A percentile compares a stretch with the other conserved stretches of the same genome.
phyloP scores from a whole-genome alignment of 2,113 vertebrate species.

The Heteronetta atricapilla region DNA sequence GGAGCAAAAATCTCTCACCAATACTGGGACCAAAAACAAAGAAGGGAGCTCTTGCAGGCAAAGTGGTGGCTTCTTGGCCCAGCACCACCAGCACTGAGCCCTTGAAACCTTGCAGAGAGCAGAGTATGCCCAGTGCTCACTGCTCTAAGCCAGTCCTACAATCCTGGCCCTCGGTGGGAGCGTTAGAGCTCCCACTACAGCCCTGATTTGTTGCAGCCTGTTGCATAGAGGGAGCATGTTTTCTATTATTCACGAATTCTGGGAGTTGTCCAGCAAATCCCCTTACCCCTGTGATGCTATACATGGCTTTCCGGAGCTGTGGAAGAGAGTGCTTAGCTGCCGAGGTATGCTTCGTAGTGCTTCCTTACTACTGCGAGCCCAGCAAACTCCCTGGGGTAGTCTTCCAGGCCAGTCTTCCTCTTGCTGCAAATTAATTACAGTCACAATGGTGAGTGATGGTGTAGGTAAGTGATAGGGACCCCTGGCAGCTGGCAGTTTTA shows the following conservation, averaged over 20 bases:
- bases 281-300: not conserved
- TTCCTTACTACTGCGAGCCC: not conserved
- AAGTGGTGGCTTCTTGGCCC: not conserved
- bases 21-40: not conserved
- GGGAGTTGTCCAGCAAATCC: not conserved
- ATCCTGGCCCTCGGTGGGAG: accelerated
- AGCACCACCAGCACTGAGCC: accelerated
- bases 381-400: not conserved
- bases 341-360: not conserved
- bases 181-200: accelerated
- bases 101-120: not conserved
- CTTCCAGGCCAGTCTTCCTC: not conserved
- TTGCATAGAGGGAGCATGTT: not conserved
- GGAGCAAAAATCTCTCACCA: accelerated
- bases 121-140: not conserved
- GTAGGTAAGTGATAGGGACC: not conserved
- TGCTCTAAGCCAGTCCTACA: not conserved
- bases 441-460: not conserved
- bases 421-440: not conserved
- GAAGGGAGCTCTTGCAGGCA: not conserved
- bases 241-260: not conserved
- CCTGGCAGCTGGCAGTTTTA: not conserved
- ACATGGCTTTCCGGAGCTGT: not conserved
- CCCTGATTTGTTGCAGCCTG: not conserved
- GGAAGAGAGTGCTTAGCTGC: not conserved